Conservation (phyloP, 2,797 vertebrate species). For the Sebastes glaucus region DNA sequence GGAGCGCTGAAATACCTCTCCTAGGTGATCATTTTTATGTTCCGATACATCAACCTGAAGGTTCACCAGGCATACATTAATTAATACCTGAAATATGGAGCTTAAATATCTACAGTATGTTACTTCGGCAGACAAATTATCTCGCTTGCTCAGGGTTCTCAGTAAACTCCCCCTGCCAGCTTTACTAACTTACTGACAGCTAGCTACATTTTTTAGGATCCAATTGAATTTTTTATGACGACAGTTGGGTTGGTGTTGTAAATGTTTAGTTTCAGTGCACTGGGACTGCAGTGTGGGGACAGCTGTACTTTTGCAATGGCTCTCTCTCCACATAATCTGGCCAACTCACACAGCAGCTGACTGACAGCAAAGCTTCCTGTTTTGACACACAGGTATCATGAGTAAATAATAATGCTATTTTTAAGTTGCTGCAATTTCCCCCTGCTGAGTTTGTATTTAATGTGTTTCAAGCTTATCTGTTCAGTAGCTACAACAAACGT, state of each 20-base stretch:
- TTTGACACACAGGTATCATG: slow-evolving; percentile 20
- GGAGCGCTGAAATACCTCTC: background rate
- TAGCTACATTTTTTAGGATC: slow-evolving; percentile 26
- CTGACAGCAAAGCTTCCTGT: slow-evolving; percentile 8
- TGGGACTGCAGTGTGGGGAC: slow-evolving; percentile 3
- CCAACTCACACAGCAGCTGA: slow-evolving; percentile 1
- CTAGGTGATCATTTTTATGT: slow-evolving; percentile 9
- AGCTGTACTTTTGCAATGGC: background rate
- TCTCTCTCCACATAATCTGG: background rate
- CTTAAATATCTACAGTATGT: slow-evolving; percentile 30
- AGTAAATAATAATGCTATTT: slow-evolving; percentile 23
- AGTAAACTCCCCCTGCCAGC: slow-evolving; percentile 16
- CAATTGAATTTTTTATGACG: slow-evolving; percentile 26
- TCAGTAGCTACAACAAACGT: background rate
- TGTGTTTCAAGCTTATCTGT: background rate
- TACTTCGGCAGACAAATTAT: slow-evolving; percentile 34
- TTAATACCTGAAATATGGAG: slow-evolving; percentile 41
- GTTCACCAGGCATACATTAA: slow-evolving; percentile 33
- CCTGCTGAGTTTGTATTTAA: background rate
- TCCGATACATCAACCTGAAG: slow-evolving; percentile 33
- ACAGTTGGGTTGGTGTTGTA: slow-evolving; percentile 24
- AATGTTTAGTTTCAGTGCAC: slow-evolving; percentile 40
- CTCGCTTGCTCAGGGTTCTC: background rate
- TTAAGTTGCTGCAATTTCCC: background rate
- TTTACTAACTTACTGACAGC: slow-evolving; percentile 43